Base-by-base conservation (phyloP, 2,888 invertebrate genomes). In the Cephalotes varians region DNA sequence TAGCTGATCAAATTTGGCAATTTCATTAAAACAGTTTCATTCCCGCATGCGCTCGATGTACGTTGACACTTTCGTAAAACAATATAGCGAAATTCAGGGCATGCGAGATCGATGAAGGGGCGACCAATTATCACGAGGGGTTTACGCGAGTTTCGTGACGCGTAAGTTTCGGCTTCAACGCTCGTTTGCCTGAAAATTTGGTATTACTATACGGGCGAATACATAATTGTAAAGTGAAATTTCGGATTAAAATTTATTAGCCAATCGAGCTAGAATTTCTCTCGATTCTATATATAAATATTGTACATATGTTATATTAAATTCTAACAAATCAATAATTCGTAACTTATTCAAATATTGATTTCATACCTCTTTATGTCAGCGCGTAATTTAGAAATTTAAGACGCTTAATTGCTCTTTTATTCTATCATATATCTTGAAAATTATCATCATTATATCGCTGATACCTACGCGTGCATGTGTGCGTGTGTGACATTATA, bases 1-100 rank as follows among this genome's bases (percentile, higher is more conserved):
- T 51, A 28, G 40, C 37, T 34, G 76, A 58, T 79, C 76, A 58
- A 64, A 47, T 58, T 58, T 73, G 76, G 58, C 44, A 74, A 76
- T 72, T 74, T 74, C 76, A 58, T 79, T 67, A 76, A 76, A 76
- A 76, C 28, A 25, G 15, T n/a, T n/a, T 6, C n/a, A 4, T 49
- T 18, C 18, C 18, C 21, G 51, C 37, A n/a, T 51, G 65, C 15
- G 65, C 34, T 12, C 6, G 21, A 25, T 12, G 76, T 15, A 10
- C 51, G 9, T 51, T 54, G 51, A 54, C 25, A 67, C 51, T n/a
- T 40, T 37, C 28, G 40, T 65, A 28, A 28, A 40, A 64, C 62
- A 51, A 65, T 67, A 40, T 15, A 51, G 28, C 28, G 4, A 62
- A 62, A 44, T n/a, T 5, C 37, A 67, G 37, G 21, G 9, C 37